phyloP scores from a whole-genome alignment of 2,113 vertebrate genomes.

The Setophaga kirtlandii region DNA sequence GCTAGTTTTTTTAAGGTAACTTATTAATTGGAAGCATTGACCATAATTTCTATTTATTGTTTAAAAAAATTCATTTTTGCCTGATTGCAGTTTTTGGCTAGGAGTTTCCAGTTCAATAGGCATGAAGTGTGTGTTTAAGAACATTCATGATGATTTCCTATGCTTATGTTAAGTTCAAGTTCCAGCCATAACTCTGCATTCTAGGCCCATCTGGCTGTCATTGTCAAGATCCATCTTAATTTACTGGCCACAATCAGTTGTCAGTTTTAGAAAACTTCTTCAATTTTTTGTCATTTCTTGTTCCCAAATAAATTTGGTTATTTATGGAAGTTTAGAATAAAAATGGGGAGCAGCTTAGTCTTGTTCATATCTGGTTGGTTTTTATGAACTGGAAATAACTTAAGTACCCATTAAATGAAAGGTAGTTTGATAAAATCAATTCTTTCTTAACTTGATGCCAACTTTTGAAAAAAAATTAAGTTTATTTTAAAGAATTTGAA shows the following conservation, averaged over 20 bases:
- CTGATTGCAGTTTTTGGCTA: constrained; percentile 23
- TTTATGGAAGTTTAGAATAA: constrained; percentile 64
- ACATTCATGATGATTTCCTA: constrained; percentile 60
- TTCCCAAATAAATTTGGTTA: constrained; percentile 10
- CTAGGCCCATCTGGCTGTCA: constrained; percentile 47
- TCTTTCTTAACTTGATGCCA: constrained; percentile 25
- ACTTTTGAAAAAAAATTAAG: constrained; percentile 43
- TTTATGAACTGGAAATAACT: constrained; percentile 46
- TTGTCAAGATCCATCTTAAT: constrained; percentile 59
- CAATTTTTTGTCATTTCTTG: not conserved
- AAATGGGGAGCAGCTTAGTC: constrained; percentile 13
- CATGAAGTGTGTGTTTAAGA: constrained; percentile 51
- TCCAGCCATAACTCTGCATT: constrained; percentile 46
- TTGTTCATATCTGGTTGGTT: not conserved
- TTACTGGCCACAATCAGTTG: constrained; percentile 46
- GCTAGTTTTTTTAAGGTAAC: not conserved
- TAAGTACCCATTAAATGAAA: constrained; percentile 51
- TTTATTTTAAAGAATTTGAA: constrained; percentile 33
- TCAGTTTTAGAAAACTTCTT: constrained; percentile 58
- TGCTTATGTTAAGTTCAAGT: constrained; percentile 57
- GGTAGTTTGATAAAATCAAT: not conserved
- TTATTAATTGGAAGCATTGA: constrained; percentile 13
- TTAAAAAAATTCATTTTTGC: not conserved
- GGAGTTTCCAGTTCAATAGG: constrained; percentile 31
- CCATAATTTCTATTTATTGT: not conserved